Percentiles rank a stretch among this genome's conserved stretches.
Conservation (phyloP, 2,888 invertebrate species). For the Dione juno region DNA sequence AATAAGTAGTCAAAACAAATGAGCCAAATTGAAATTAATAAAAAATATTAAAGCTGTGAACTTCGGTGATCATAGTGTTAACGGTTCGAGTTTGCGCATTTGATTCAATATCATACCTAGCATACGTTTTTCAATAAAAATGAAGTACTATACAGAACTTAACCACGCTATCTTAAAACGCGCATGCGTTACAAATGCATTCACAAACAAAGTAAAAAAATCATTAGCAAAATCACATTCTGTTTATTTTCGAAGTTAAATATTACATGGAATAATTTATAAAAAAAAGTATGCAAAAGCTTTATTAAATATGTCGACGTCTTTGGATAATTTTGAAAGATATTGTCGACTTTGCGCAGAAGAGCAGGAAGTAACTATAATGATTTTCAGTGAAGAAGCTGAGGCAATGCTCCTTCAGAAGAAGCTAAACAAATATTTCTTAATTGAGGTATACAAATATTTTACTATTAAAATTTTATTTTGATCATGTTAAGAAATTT, state of each 20-base stretch:
- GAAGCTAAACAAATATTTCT: constrained; percentile 87
- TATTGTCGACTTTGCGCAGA: constrained; percentile 87
- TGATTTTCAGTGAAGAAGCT: constrained; percentile 87
- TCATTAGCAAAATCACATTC: constrained; percentile 56
- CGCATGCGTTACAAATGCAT: constrained; percentile 49
- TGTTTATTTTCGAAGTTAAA: constrained; percentile 5
- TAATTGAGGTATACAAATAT: constrained; percentile 81
- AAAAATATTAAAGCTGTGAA: constrained; percentile 2
- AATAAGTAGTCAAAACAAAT: neutral
- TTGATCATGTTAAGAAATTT: too few relatives aligned
- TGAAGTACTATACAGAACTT: constrained; percentile 46
- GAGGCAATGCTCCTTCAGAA: constrained; percentile 85
- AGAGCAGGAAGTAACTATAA: constrained; percentile 83
- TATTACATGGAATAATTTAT: neutral
- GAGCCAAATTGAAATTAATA: neutral
- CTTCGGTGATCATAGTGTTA: constrained; percentile 10
- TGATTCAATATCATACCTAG: constrained; percentile 33
- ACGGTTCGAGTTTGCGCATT: constrained; percentile 53
- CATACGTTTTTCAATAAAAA: constrained; percentile 56
- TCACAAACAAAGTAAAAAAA: constrained; percentile 59
- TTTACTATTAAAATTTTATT: too few relatives aligned
- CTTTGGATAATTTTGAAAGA: constrained; percentile 62
- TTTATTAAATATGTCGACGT: constrained; percentile 33
- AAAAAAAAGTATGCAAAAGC: constrained; percentile 8
- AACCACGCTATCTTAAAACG: constrained; percentile 53